Percentiles rank a stretch among this genome's conserved stretches.
Evolutionary conservation across 2,797 vertebrate species (phyloP).

Genomic region (Anguilla pacifica): DNA sequence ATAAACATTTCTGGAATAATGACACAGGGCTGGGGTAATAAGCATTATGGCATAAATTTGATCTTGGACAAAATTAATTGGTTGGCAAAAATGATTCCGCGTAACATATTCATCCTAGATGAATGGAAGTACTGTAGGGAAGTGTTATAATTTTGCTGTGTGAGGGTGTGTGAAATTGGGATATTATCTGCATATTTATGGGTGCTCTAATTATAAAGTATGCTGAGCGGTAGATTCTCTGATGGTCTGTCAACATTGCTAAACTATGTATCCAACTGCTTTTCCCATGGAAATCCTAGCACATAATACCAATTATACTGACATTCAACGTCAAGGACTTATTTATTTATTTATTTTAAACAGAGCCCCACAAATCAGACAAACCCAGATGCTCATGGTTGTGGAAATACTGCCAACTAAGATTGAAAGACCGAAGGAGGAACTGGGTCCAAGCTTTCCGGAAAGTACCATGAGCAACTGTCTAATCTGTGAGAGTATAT

Average conservation of each 20-base stretch:
- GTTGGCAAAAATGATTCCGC: conserved; percentile 16
- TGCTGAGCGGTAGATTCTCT: conserved; percentile 10
- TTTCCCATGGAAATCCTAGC: conserved; percentile 22
- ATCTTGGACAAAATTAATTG: conserved; percentile 23
- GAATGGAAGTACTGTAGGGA: conserved; percentile 5
- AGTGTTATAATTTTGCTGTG: conserved; percentile 25
- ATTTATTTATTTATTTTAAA: neutral
- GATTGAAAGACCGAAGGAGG: neutral
- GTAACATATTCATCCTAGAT: conserved; percentile 4
- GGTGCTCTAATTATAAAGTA: conserved; percentile 27
- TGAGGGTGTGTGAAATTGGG: conserved; percentile 10
- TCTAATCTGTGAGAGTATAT: neutral
- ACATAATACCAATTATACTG: conserved; percentile 28
- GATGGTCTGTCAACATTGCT: conserved; percentile 31
- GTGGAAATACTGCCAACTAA: neutral
- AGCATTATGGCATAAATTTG: conserved; percentile 17
- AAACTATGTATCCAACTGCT: conserved; percentile 32
- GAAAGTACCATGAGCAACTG: neutral
- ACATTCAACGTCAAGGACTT: conserved; percentile 16
- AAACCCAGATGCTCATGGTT: neutral
- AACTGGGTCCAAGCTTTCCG: neutral
- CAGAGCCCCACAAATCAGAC: conserved; percentile 14
- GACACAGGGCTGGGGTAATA: neutral
- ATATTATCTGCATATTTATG: conserved; percentile 28
- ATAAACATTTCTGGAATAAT: conserved; percentile 16